Evolutionary conservation across 2,797 vertebrate species (phyloP).

Genomic region (Acipenser oxyrinchus): DNA sequence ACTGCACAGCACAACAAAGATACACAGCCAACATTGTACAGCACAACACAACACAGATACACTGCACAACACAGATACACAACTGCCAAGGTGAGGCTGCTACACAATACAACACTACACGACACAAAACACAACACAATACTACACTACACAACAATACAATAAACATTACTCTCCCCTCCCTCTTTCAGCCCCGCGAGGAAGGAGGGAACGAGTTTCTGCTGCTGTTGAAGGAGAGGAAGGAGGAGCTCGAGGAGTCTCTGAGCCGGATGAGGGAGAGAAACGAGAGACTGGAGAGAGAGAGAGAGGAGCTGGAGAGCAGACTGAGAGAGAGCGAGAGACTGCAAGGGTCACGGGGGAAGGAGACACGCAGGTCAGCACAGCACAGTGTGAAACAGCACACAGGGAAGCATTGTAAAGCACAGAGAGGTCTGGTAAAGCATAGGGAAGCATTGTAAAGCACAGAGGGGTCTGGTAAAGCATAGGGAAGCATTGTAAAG

Average conservation of each 20-base stretch:
- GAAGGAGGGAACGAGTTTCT: constrained; percentile 57
- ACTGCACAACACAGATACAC: too few relatives aligned
- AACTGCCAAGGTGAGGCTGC: too few relatives aligned
- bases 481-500: too few relatives aligned
- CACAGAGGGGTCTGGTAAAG: too few relatives aligned
- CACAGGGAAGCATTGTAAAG: too few relatives aligned
- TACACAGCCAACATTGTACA: too few relatives aligned
- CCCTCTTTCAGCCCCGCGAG: constrained; percentile 34
- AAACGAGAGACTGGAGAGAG: constrained; percentile 57
- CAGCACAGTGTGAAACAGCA: neutral
- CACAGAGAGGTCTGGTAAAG: too few relatives aligned
- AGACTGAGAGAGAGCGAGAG: neutral
- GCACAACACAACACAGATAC: too few relatives aligned
- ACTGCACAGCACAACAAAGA: too few relatives aligned
- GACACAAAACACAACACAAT: too few relatives aligned
- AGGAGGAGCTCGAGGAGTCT: constrained; percentile 58
- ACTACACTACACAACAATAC: too few relatives aligned
- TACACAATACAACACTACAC: constrained; percentile 1
- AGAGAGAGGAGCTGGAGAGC: constrained; percentile 35
- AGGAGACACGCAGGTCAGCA: constrained; percentile 1
- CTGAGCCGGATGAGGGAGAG: constrained; percentile 51
- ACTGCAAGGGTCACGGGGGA: constrained; percentile 4
- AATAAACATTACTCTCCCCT: neutral
- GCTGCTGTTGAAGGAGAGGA: constrained; percentile 57
- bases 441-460: too few relatives aligned